Percentiles rank a stretch among this genome's conserved stretches.
phyloP scores from a whole-genome alignment of 2,888 invertebrate species.

The Biston betularia region DNA sequence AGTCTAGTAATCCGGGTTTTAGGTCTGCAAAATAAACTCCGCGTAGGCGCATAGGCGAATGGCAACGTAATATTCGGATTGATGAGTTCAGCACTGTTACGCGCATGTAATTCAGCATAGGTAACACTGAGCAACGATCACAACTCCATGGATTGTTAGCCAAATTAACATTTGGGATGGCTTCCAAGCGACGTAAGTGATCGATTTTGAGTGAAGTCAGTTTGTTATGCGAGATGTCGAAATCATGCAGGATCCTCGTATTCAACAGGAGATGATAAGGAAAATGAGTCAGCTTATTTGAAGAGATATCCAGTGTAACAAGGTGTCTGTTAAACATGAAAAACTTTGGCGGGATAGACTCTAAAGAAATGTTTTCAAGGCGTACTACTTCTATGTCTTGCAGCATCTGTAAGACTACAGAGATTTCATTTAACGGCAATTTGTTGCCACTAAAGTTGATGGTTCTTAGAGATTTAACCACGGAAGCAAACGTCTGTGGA shows the following conservation, averaged over 20 bases:
- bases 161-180: conserved; percentile 83
- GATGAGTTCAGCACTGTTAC: conserved; percentile 82
- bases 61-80: conserved; percentile 85
- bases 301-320: conserved; percentile 89
- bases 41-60: conserved; percentile 84
- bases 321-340: conserved; percentile 87
- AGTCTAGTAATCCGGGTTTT: conserved; percentile 66
- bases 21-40: conserved; percentile 72
- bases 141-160: conserved; percentile 90
- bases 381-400: conserved; percentile 86
- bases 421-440: conserved; percentile 84
- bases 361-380: conserved; percentile 86
- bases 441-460: conserved; percentile 91
- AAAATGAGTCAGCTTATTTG: conserved; percentile 88
- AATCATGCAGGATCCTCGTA: conserved; percentile 85
- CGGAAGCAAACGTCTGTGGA: conserved; percentile 85
- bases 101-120: conserved; percentile 85
- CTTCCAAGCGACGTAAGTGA: conserved; percentile 86
- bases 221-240: conserved; percentile 92
- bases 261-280: conserved; percentile 85
- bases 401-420: conserved; percentile 85
- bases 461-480: conserved; percentile 87
- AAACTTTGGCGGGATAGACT: conserved; percentile 85
- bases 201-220: conserved; percentile 87
- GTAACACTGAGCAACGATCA: conserved; percentile 87